A percentile compares a stretch with the other conserved stretches of the same genome.
Evolutionary conservation across 2,888 invertebrate species (phyloP).

Genomic region (Malacosoma neustria): DNA sequence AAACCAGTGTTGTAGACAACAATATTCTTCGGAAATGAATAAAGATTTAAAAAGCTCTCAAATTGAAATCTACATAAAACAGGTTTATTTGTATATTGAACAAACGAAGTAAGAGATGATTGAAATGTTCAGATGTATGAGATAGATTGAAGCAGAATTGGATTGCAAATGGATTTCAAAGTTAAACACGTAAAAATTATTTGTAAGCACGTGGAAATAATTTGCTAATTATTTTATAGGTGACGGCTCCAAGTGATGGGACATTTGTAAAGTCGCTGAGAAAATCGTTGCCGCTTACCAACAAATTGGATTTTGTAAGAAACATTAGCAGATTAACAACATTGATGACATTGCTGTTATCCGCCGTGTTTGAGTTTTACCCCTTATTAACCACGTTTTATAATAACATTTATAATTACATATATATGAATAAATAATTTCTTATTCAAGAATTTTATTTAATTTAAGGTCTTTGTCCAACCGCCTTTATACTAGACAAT

Average conservation of each 20-base stretch:
- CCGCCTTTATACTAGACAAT: too few relatives aligned
- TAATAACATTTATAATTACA: conserved; percentile 19
- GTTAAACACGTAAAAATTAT: neutral
- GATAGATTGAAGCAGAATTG: too few relatives aligned
- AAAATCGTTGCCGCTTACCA: conserved; percentile 28
- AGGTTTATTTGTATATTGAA: too few relatives aligned
- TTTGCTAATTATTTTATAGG: conserved; percentile 35
- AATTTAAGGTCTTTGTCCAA: too few relatives aligned
- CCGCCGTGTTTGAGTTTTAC: conserved; percentile 42
- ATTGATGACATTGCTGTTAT: conserved; percentile 29
- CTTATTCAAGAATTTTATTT: too few relatives aligned
- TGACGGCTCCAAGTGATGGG: conserved; percentile 37
- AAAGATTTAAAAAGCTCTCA: too few relatives aligned
- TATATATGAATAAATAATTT: too few relatives aligned
- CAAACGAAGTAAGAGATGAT: too few relatives aligned
- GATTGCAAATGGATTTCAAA: neutral
- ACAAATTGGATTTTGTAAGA: conserved; percentile 32
- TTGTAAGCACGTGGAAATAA: neutral
- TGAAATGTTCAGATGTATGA: too few relatives aligned
- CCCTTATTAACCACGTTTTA: conserved; percentile 31
- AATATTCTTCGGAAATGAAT: too few relatives aligned
- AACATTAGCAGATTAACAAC: conserved; percentile 37
- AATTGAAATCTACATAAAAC: too few relatives aligned
- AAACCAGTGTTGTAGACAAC: too few relatives aligned
- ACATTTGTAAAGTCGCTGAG: conserved; percentile 34